Evolutionary conservation across 2,113 vertebrate species (phyloP), one percentile per base, ranked within the genome.

Genomic region (Tetrax tetrax): DNA sequence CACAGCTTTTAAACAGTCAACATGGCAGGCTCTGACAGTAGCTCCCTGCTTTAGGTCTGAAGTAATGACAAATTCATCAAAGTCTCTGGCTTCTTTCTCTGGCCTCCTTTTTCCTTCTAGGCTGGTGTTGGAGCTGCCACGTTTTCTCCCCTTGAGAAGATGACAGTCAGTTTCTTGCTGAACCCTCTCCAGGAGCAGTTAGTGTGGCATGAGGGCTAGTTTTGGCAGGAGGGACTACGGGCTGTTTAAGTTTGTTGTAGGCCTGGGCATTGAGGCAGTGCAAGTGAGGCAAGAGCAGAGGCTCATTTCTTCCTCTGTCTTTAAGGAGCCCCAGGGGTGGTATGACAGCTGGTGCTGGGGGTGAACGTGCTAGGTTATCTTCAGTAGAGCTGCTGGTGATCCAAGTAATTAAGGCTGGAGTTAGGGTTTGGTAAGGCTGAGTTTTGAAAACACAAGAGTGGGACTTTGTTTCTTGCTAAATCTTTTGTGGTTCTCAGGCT

Each of bases 141-240:
- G 23, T 91, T 84, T 71, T 71, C 23, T 71, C 12, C 24, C 15
- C 15, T 13, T 60, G 77, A 63, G 84, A 63, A 82, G 48, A 51
- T 0, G 31, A 13, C 38, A 59, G 5, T 41, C 0, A 0, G 8
- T 70, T 93, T 89, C 28, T 43, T 63, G 25, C 57, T 29, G 53
- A 50, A 59, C 54, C 7, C 22, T 3, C 13, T 87, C 28, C 47
- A 14, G 43, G n/a, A 89, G 69, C n/a, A 59, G 51, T 63, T 48
- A 27, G 37, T 25, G 47, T 33, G 23, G 31, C 50, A 38, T 0
- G 0, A 57, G 57, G 31, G 21, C 8, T 69, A 15, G 23, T 57
- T 80, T 43, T 74, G 54, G 64, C 64, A 75, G 41, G 60, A 84
- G 68, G 41, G 37, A 31, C 53, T 27, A 3, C 0, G 3, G 38